These are phyloP conservation scores for Invenusta paracnida DNA, from an alignment of 2,888 invertebrate genomes.

Conservation along the genomic window DNA sequence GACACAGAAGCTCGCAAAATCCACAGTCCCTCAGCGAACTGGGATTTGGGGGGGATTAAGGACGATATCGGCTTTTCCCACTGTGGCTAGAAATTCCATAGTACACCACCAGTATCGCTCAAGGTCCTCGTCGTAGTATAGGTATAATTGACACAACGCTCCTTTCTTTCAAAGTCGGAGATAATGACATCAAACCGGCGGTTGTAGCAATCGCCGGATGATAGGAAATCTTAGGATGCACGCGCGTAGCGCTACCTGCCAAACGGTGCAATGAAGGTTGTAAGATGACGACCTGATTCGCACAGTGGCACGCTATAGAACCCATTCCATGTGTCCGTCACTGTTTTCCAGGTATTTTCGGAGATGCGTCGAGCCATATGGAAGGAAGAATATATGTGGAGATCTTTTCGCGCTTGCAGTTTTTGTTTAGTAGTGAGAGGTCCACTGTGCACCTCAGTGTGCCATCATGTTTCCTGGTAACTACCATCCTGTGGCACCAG, in stretches of 20 bases:
- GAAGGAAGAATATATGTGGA: constrained; percentile 33
- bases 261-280: neutral
- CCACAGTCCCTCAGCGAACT: neutral
- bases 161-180: too few species aligned
- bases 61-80: neutral
- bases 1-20: neutral
- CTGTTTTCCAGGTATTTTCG: constrained; percentile 45
- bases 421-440: neutral
- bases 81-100: neutral
- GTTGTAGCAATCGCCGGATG: too few species aligned
- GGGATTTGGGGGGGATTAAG: neutral
- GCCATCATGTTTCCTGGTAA: constrained; percentile 8
- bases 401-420: neutral
- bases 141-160: too few species aligned
- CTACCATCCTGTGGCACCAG: constrained; percentile 11
- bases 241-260: neutral
- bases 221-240: neutral
- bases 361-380: constrained; percentile 45
- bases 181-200: too few species aligned
- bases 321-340: constrained; percentile 33
- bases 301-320: neutral
- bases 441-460: neutral
- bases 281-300: neutral
- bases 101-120: neutral
- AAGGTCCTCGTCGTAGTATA: neutral